phyloP scores from a whole-genome alignment of 2,888 invertebrate genomes.

The Trissoscelio sp. region DNA sequence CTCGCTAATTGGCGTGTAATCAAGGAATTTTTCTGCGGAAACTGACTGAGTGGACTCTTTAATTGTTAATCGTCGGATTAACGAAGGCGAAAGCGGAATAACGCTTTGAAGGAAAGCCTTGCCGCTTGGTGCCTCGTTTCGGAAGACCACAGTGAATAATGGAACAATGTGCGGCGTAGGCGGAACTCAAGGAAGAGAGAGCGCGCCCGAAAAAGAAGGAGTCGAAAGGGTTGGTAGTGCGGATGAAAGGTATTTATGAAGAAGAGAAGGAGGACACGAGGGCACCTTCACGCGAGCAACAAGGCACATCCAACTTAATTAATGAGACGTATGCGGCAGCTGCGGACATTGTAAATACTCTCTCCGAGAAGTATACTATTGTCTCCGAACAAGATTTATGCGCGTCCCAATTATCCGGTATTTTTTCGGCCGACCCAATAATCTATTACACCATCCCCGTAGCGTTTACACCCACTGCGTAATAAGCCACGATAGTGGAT shows the following conservation, averaged over 20 bases:
- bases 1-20: slow-evolving; percentile 17
- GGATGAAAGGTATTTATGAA: slow-evolving; percentile 64
- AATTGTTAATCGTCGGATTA: slow-evolving; percentile 41
- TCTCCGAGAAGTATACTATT: slow-evolving; percentile 80
- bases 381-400: slow-evolving; percentile 81
- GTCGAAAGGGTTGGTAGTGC: slow-evolving; percentile 49
- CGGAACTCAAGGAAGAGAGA: slow-evolving; percentile 30
- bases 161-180: slow-evolving; percentile 51
- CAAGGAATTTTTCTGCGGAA: slow-evolving; percentile 22
- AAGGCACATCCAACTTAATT: slow-evolving; percentile 78
- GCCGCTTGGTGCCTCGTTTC: slow-evolving; percentile 22
- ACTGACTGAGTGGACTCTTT: neutral
- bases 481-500: slow-evolving; percentile 49
- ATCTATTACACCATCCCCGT: slow-evolving; percentile 53
- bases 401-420: slow-evolving; percentile 81
- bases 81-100: slow-evolving; percentile 26
- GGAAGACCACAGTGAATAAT: slow-evolving; percentile 52
- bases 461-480: slow-evolving; percentile 63
- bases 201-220: slow-evolving; percentile 49
- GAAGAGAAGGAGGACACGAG: slow-evolving; percentile 44
- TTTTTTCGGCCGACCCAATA: slow-evolving; percentile 69
- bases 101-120: slow-evolving; percentile 13
- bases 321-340: slow-evolving; percentile 83
- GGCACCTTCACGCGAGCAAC: slow-evolving; percentile 19
- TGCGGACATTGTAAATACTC: slow-evolving; percentile 79